phyloP scores from a whole-genome alignment of 1,140 invertebrate species.

The Cherax destructor region DNA sequence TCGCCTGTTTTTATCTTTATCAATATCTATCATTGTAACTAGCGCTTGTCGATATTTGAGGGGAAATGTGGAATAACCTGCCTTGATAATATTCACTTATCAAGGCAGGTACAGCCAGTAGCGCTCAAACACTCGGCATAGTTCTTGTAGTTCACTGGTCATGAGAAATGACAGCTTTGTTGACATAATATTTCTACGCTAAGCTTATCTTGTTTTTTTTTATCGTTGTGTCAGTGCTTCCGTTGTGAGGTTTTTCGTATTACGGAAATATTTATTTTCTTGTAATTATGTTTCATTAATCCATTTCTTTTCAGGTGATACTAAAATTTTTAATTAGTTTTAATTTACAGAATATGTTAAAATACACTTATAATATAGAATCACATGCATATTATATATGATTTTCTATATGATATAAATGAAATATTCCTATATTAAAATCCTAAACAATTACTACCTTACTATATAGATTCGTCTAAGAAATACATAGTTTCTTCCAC shows the following conservation, averaged over 20 bases:
- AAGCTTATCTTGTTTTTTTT: background rate
- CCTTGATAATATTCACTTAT: background rate
- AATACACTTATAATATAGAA: background rate
- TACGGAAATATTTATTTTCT: background rate
- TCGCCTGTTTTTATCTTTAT: background rate
- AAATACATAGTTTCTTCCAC: background rate
- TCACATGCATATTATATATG: background rate
- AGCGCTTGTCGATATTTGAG: background rate
- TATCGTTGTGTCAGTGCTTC: background rate
- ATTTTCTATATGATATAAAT: background rate
- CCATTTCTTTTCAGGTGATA: background rate
- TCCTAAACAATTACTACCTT: background rate
- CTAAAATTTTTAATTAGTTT: background rate
- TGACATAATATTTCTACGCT: background rate
- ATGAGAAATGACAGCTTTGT: background rate
- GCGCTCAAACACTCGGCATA: background rate
- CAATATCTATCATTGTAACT: background rate
- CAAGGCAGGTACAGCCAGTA: background rate
- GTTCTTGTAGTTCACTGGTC: background rate
- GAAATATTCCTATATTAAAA: background rate
- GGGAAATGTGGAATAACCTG: background rate
- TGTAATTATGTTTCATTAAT: background rate
- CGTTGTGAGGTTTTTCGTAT: background rate
- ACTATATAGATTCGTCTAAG: background rate
- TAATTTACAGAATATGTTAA: background rate